phyloP scores from a whole-genome alignment of 2,113 vertebrate species.

The Platysteira castanea region DNA sequence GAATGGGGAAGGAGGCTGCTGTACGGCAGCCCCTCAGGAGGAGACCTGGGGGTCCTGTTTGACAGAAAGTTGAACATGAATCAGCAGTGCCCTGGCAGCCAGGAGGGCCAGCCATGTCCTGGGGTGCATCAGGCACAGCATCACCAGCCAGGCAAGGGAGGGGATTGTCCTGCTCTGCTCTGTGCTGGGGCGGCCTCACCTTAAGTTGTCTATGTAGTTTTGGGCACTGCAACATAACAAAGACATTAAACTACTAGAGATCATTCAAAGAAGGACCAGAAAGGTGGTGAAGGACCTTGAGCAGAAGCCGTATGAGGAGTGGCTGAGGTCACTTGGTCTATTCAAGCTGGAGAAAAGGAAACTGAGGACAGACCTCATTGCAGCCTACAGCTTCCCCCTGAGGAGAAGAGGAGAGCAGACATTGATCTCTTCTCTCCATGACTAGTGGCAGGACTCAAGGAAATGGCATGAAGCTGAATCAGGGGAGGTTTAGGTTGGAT shows the following conservation, averaged over 20 bases:
- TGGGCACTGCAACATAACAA: neutral
- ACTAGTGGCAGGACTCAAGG: neutral
- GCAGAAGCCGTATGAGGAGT: neutral
- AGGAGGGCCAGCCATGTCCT: neutral
- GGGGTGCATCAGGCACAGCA: neutral
- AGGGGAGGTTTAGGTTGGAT: neutral
- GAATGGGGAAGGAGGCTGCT: neutral
- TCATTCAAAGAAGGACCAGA: neutral
- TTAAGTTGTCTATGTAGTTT: fast-evolving
- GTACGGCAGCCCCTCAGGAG: neutral
- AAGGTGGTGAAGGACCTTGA: neutral
- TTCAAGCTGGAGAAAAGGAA: neutral
- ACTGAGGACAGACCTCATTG: neutral
- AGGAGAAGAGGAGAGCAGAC: neutral
- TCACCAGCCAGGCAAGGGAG: fast-evolving
- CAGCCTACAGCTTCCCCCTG: neutral
- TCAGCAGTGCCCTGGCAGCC: neutral
- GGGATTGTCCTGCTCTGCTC: neutral
- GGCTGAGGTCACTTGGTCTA: neutral
- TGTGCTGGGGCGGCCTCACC: neutral
- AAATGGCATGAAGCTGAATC: neutral
- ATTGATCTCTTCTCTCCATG: neutral
- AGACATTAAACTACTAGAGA: neutral
- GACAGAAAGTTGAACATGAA: neutral
- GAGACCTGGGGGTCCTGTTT: neutral